A percentile compares a stretch with the other conserved stretches of the same genome.
Conservation (phyloP, 2,797 vertebrate genomes). For the Hyperoplus lanceolatus region DNA sequence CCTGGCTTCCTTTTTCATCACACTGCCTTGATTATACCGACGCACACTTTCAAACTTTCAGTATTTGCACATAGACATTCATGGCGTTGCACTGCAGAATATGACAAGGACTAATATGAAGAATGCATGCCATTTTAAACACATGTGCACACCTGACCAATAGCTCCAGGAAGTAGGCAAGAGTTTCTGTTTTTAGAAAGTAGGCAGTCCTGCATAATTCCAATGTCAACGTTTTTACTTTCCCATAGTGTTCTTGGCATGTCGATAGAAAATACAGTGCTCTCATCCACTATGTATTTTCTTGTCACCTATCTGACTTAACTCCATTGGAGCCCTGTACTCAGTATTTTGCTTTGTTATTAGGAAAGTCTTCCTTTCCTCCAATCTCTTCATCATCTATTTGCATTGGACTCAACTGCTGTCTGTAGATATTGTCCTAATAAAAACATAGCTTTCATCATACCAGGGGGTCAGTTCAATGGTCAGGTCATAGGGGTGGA, state of each 20-base stretch:
- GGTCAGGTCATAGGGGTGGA: conserved; percentile 64
- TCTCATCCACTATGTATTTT: conserved; percentile 22
- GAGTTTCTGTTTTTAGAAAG: conserved; percentile 5
- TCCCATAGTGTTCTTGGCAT: conserved; percentile 4
- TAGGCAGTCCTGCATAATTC: not conserved
- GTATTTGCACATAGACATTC: not conserved
- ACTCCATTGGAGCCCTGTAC: conserved; percentile 36
- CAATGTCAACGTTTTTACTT: too few relatives aligned
- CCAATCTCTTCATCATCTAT: conserved; percentile 59
- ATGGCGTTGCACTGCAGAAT: not conserved
- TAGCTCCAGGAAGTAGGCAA: not conserved
- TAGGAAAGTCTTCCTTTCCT: conserved; percentile 44
- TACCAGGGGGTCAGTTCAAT: conserved; percentile 59
- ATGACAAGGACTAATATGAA: not conserved
- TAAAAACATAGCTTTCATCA: conserved; percentile 69
- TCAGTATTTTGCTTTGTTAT: conserved; percentile 58
- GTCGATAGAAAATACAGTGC: conserved; percentile 7
- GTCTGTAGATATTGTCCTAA: conserved; percentile 65
- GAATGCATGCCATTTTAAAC: not conserved
- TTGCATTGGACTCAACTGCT: conserved; percentile 63
- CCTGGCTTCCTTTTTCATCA: not conserved
- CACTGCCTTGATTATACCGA: not conserved
- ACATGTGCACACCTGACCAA: not conserved
- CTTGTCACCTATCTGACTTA: conserved; percentile 40
- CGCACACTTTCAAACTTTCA: not conserved